Evolutionary conservation across 53 echinoderm and acorn worm species (phyloP), one percentile per base, ranked within the genome.

Genomic region (Hippasteria phrygiana): DNA sequence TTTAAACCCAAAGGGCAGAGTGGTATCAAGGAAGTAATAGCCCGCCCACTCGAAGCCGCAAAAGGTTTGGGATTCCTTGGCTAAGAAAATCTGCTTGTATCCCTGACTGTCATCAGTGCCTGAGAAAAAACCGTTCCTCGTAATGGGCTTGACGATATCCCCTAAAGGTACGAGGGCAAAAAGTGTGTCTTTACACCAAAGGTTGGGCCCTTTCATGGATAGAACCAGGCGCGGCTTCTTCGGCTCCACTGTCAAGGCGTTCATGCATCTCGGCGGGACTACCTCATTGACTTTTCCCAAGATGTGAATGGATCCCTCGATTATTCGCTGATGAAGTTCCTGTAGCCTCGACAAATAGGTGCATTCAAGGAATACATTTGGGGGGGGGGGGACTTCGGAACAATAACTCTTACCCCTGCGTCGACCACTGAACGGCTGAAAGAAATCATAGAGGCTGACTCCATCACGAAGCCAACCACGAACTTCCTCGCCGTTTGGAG

Each of bases 161-260:
- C 74, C 75, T 18, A 75, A 47, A 47, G 75, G 75, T n/a, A 75
- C 51, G n/a, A n/a, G n/a, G n/a, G n/a, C 1, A 75, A 47, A 74
- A 22, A 24, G 45, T 13, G 32, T 43, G 75, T 75, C 75, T 32
- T 75, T 75, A 48, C 53, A 75, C 76, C 76, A 75, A 2, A 75
- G 32, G 26, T 75, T 75, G 43, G 76, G 76, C 2, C 75, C 45
- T 22, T 74, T 74, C 74, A 74, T 74, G n/a, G 74, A 74, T 16
- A 74, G 45, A 40, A 50, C 75, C 46, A 75, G 48, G 11, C 75
- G 43, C 41, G 74, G 74, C 74, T 74, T 74, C 22, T 24, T 74
- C 0, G 45, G 74, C 29, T 75, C 76, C 8, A 75, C 32, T 27
- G 76, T 47, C 51, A 75, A 29, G 0, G 51, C 76, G 31, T 75